Base-by-base conservation (phyloP, 2,888 invertebrate species). In the Tetrapedia diversipes region DNA sequence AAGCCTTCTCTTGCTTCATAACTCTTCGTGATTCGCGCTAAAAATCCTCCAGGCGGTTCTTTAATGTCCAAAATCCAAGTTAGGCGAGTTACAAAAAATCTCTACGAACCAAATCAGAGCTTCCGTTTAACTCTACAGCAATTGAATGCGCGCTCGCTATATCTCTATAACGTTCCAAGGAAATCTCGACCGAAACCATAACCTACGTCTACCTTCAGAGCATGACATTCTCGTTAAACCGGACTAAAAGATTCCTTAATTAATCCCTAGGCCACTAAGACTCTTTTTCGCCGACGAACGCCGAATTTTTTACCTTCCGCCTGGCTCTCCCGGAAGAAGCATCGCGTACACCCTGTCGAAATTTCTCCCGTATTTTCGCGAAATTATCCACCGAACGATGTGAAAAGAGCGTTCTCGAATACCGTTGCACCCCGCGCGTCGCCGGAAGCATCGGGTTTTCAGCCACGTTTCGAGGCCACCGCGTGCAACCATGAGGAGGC, bases 351-450 rank as follows among this genome's bases (percentile, higher is more conserved):
- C 11, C 11, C 1, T 4, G 32, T 14, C 24, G 27, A 24, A 47
- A 70, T 75, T 75, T 67, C 59, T 67, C 77, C 41, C 49, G 64
- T 67, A 66, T 71, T 74, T 73, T 63, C 41, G 27, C 29, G 64
- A 56, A 73, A 59, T 68, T 74, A 60, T 45, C 68, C 59, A 32
- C 53, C 27, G 54, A 64, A 60, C 24, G 24, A 10, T 14, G 41
- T 29, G 57, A 64, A 43, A 60, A 49, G 43, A 61, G 53, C 10
- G 27, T 29, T 41, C 56, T 45, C 54, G 59, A 54, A 72, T 60
- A 16, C 47, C 29, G 67, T 1, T n/a, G 10, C 41, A 4, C 39
- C 39, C 24, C 47, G n/a, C 16, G n/a, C 37, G 6, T n/a, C n/a
- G 19, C 27, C 27, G 32, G 43, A 49, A 43, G 34, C n/a, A 16